These are phyloP conservation scores for Microtus montanus DNA, from an alignment of 2,113 vertebrate genomes.

Conservation along the genomic window DNA sequence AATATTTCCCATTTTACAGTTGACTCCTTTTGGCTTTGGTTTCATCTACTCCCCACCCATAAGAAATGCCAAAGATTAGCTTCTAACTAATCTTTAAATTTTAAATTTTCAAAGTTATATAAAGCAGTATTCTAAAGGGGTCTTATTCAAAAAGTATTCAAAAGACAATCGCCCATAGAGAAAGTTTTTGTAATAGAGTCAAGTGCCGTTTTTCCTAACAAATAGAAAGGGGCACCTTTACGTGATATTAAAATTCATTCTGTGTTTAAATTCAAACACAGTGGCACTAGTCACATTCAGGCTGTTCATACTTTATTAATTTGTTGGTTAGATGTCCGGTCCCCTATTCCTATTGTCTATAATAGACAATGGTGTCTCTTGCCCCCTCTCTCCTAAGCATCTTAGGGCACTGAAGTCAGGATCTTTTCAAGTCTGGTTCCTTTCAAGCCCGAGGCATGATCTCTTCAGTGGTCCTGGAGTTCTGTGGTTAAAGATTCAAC, in stretches of 20 bases:
- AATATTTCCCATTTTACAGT: slow-evolving; percentile 19
- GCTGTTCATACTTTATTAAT: background rate
- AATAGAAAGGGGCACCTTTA: background rate
- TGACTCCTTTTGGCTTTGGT: slow-evolving; percentile 15
- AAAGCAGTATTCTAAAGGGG: background rate
- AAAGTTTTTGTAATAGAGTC: background rate
- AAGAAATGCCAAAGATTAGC: background rate
- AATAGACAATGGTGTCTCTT: background rate
- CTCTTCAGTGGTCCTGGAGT: background rate
- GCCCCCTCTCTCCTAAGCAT: background rate
- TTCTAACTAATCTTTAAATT: background rate
- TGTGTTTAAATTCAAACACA: slow-evolving; percentile 20
- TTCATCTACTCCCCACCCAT: background rate
- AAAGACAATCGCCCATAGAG: background rate
- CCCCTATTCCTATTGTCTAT: too few species aligned
- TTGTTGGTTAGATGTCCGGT: slow-evolving; percentile 26
- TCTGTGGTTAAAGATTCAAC: background rate
- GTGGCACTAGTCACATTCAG: background rate
- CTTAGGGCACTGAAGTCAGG: background rate
- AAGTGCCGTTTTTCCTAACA: slow-evolving; percentile 35
- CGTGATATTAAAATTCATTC: background rate
- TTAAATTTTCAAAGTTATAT: slow-evolving; percentile 30
- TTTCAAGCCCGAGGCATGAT: background rate
- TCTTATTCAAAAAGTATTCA: background rate
- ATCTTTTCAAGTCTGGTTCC: background rate